A percentile compares a stretch with the other conserved stretches of the same genome.
Conservation (phyloP, 2,888 invertebrate genomes). For the Rhaphigaster nebulosa region DNA sequence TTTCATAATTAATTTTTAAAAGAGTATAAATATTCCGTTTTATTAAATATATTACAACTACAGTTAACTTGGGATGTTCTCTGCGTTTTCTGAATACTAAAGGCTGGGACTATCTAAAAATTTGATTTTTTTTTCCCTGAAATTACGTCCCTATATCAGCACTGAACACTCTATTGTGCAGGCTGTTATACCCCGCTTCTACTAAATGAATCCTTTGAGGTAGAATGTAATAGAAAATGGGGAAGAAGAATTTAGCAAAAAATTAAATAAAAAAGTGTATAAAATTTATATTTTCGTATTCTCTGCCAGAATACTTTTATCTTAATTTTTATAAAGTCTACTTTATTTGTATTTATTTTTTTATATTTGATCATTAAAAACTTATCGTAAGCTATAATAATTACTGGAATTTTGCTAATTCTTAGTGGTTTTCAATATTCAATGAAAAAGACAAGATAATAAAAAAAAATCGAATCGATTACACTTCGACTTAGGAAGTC, state of each 20-base stretch:
- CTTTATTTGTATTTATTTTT: too few relatives aligned
- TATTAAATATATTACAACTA: not conserved
- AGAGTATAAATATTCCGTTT: not conserved
- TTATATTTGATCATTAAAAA: too few relatives aligned
- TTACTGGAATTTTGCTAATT: too few relatives aligned
- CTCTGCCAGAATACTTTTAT: not conserved
- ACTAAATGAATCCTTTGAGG: constrained; percentile 19
- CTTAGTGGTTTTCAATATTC: too few relatives aligned
- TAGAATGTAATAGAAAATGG: not conserved
- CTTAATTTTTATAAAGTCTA: too few relatives aligned
- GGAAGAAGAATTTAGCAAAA: not conserved
- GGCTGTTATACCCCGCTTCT: not conserved
- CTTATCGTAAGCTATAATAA: too few relatives aligned
- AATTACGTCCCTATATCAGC: not conserved
- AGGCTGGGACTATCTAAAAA: not conserved
- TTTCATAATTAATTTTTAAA: too few relatives aligned
- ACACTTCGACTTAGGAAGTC: too few relatives aligned
- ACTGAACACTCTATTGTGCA: constrained; percentile 7
- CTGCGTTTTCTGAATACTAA: not conserved
- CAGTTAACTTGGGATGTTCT: not conserved
- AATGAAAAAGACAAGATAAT: too few relatives aligned
- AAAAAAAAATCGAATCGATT: too few relatives aligned
- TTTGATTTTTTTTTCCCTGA: constrained; percentile 24
- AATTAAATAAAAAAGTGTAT: not conserved
- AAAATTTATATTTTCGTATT: not conserved